Evolutionary conservation across 92 coral and sea anemone species (phyloP).

Genomic region (Umimayanthus chanpuru): DNA sequence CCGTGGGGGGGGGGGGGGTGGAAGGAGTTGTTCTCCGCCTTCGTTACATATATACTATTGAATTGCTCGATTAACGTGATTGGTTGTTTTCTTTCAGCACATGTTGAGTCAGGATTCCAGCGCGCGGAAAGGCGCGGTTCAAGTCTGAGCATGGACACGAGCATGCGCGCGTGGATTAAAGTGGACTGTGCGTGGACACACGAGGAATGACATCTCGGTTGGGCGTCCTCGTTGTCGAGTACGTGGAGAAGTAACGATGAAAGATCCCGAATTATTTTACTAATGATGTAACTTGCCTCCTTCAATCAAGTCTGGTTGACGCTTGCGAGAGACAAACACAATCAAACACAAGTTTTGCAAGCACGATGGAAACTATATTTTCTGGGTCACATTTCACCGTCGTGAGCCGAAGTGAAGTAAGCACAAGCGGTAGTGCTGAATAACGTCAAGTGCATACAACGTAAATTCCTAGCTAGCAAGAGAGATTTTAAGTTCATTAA

Average conservation of each 20-base stretch:
- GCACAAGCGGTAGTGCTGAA: background rate
- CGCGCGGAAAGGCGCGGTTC: background rate
- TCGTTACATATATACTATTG: no score
- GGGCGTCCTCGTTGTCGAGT: background rate
- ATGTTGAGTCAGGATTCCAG: conserved; percentile 71
- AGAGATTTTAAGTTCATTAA: no score
- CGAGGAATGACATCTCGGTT: background rate
- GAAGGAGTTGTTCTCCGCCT: no score
- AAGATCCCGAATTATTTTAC: background rate
- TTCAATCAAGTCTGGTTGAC: background rate
- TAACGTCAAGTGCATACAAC: no score
- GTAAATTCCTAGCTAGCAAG: no score
- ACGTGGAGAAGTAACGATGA: background rate
- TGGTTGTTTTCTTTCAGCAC: conserved; percentile 55
- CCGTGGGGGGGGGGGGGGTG: no score
- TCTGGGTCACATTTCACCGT: background rate
- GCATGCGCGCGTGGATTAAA: no score
- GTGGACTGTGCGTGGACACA: background rate
- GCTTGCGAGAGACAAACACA: background rate
- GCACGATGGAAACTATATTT: background rate
- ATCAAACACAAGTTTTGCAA: background rate
- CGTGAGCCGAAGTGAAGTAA: background rate
- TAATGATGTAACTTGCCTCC: background rate
- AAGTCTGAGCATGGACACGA: background rate
- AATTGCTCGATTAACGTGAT: background rate